Percentiles rank a stretch among this genome's conserved stretches.
These are phyloP conservation scores for Ranitomeya variabilis DNA, from an alignment of 2,113 vertebrate genomes.

Conservation along the genomic window DNA sequence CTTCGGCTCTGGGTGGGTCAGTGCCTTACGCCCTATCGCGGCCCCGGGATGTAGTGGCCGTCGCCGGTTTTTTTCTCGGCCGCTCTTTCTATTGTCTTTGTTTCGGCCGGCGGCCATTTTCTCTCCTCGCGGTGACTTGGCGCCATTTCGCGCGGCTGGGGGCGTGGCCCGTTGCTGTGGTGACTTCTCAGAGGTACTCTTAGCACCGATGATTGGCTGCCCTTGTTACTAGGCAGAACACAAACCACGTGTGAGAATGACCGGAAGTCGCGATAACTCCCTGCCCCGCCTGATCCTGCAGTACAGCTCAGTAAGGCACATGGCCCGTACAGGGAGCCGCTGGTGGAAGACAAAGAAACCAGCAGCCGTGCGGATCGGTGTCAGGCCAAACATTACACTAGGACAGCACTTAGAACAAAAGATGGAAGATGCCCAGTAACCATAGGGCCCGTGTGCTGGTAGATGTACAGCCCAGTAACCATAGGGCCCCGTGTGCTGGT, in stretches of 20 bases:
- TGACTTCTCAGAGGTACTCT: not conserved
- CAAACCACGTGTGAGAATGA: not conserved
- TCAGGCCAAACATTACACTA: too few species aligned
- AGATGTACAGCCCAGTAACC: too few species aligned
- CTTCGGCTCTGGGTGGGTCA: fast-evolving
- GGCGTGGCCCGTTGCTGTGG: constrained; percentile 8
- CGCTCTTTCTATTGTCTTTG: not conserved
- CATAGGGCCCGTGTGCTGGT: too few species aligned
- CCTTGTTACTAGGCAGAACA: not conserved
- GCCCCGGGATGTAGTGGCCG: not conserved
- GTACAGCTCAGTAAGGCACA: too few species aligned
- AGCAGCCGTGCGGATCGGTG: too few species aligned
- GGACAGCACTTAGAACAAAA: too few species aligned
- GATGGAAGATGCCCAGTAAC: too few species aligned
- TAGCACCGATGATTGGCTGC: not conserved
- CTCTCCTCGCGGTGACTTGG: not conserved
- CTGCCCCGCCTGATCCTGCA: too few species aligned
- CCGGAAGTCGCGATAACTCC: not conserved
- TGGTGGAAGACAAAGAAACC: too few species aligned
- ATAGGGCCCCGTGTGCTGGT: too few species aligned
- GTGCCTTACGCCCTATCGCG: not conserved
- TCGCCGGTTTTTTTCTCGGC: not conserved
- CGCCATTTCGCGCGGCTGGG: not conserved
- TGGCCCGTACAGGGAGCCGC: too few species aligned
- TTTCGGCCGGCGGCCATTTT: not conserved